Conservation (phyloP, 2,113 vertebrate species). For the cat (Felis catus) region DNA sequence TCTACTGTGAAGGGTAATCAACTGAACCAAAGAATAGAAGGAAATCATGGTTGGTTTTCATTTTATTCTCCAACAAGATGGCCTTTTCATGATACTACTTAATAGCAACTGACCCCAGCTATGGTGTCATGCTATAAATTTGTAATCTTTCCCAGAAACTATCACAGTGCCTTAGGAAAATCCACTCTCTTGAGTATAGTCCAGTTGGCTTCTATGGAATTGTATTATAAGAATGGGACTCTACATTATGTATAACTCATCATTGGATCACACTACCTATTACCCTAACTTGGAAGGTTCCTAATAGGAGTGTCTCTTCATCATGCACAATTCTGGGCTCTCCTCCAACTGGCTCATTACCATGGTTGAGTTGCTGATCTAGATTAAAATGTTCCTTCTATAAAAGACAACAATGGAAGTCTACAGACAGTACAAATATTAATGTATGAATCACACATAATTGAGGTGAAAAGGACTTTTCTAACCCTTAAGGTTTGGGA, state of each 20-base stretch:
- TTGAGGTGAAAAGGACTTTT: slow-evolving; percentile 61
- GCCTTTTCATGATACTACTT: not conserved
- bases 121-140: not conserved
- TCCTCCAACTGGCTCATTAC: slow-evolving; percentile 46
- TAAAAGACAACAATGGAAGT: slow-evolving; percentile 63
- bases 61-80: not conserved
- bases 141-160: not conserved
- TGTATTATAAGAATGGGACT: not conserved
- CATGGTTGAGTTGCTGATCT: slow-evolving; percentile 49
- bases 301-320: not conserved
- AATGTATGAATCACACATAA: slow-evolving; percentile 46
- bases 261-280: not conserved
- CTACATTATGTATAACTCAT: not conserved
- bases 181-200: not conserved
- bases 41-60: not conserved
- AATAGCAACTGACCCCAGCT: not conserved
- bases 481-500: slow-evolving; percentile 38
- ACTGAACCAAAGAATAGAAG: not conserved
- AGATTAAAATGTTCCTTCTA: slow-evolving; percentile 57
- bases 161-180: slow-evolving; percentile 7
- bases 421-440: slow-evolving; percentile 48
- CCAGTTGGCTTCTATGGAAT: not conserved
- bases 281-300: not conserved
- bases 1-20: not conserved
- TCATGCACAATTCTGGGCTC: slow-evolving; percentile 4